These are phyloP conservation scores for Theristicus caerulescens DNA, from an alignment of 2,113 vertebrate species.

Conservation along the genomic window DNA sequence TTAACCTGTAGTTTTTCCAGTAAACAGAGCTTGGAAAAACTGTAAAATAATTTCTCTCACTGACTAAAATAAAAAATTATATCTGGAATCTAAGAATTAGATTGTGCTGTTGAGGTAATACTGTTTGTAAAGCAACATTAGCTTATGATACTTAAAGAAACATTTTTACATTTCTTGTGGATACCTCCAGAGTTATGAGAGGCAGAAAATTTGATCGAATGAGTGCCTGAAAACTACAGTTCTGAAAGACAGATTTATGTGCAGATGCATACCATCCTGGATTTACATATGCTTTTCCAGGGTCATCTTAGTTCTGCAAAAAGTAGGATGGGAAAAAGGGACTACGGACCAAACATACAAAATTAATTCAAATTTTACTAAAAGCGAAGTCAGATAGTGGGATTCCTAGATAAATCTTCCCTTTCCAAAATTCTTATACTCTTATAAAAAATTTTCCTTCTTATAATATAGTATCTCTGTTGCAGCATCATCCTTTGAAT, in stretches of 20 bases:
- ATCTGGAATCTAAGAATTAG: background rate
- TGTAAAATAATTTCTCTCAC: background rate
- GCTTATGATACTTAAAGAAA: background rate
- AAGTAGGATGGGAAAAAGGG: background rate
- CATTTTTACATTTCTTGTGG: background rate
- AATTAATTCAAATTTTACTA: background rate
- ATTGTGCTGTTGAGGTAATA: background rate
- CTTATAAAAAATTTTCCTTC: background rate
- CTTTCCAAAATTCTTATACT: background rate
- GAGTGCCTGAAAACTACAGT: background rate
- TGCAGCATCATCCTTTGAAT: background rate
- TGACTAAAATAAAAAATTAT: background rate
- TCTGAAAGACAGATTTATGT: background rate
- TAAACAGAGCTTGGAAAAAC: background rate
- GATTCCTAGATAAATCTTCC: background rate
- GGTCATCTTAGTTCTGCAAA: background rate
- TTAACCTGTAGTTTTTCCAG: background rate
- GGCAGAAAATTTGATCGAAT: background rate
- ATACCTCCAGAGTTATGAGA: background rate
- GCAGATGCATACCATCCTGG: background rate
- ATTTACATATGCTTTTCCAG: background rate
- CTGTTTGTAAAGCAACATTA: background rate
- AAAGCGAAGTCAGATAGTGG: background rate
- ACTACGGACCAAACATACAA: background rate
- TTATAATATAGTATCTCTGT: background rate